phyloP scores from a whole-genome alignment of 1,140 invertebrate species.

The Fragariocoptes setiger region DNA sequence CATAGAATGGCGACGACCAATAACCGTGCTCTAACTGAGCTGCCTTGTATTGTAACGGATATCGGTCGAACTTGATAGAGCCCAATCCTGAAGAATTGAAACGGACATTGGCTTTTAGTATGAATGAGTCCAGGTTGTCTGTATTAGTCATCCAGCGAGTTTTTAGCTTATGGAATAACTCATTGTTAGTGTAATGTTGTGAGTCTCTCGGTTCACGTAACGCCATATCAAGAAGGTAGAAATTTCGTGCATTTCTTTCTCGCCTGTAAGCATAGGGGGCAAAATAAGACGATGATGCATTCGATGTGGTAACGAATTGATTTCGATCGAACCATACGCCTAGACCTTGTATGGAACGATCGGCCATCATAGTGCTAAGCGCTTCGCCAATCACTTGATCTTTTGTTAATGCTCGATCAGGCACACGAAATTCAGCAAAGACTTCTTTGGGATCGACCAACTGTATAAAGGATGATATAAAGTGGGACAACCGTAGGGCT shows the following conservation, averaged over 20 bases:
- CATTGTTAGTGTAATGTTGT: constrained; percentile 31
- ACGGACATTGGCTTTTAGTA: constrained; percentile 63
- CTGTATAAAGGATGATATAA: constrained; percentile 23
- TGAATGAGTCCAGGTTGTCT: constrained; percentile 60
- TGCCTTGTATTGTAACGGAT: constrained; percentile 49
- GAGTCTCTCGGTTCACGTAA: constrained; percentile 16
- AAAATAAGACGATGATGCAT: constrained; percentile 36
- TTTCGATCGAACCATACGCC: constrained; percentile 79
- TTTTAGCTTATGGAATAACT: constrained; percentile 57
- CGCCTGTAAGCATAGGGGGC: constrained; percentile 72
- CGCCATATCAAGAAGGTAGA: constrained; percentile 54
- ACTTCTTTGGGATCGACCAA: constrained; percentile 70
- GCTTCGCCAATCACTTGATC: constrained; percentile 83
- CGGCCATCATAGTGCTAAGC: constrained; percentile 53
- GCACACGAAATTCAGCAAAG: constrained; percentile 50
- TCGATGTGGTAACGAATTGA: constrained; percentile 30
- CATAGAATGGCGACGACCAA: constrained; percentile 73
- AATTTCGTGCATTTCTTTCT: constrained; percentile 44
- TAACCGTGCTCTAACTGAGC: constrained; percentile 55
- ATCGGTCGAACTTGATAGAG: constrained; percentile 52
- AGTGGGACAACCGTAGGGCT: constrained; percentile 62
- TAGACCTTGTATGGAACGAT: constrained; percentile 57
- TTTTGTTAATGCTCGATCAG: constrained; percentile 53
- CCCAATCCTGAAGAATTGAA: constrained; percentile 53
- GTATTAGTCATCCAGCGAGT: constrained; percentile 74